Conservation (phyloP, 2,113 vertebrate genomes). For the Rhabdomys dilectus region DNA sequence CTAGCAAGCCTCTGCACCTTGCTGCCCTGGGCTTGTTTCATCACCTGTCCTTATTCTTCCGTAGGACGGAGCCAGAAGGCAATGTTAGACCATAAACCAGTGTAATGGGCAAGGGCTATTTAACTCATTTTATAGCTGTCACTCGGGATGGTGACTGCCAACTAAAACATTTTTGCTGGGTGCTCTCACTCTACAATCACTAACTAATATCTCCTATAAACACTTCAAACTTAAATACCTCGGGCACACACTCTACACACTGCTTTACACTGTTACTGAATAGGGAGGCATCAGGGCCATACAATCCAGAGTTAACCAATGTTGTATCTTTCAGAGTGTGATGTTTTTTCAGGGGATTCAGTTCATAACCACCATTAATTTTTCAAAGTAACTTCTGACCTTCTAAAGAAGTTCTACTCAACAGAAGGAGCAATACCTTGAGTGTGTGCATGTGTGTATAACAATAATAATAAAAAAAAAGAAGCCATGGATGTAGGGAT, state of each 20-base stretch:
- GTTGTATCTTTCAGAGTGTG: background rate
- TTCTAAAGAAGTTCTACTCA: background rate
- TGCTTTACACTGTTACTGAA: background rate
- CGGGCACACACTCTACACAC: background rate
- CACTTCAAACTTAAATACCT: background rate
- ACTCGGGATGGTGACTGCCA: background rate
- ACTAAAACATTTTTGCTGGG: background rate
- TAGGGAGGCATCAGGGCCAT: background rate
- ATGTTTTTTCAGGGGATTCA: background rate
- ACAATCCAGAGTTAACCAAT: background rate
- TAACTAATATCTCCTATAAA: background rate
- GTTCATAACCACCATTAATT: background rate
- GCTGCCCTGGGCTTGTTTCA: background rate
- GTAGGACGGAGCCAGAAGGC: background rate
- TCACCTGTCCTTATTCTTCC: background rate
- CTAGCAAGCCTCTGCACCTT: background rate
- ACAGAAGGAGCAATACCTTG: background rate
- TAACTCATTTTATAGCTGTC: background rate
- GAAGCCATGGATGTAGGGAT: background rate
- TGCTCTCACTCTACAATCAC: background rate
- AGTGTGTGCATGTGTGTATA: background rate
- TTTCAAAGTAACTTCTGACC: background rate
- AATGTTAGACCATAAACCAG: background rate
- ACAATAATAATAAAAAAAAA: background rate
- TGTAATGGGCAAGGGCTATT: background rate